Conservation (phyloP, 1,140 invertebrate species). For the Brachionus koreanus region DNA sequence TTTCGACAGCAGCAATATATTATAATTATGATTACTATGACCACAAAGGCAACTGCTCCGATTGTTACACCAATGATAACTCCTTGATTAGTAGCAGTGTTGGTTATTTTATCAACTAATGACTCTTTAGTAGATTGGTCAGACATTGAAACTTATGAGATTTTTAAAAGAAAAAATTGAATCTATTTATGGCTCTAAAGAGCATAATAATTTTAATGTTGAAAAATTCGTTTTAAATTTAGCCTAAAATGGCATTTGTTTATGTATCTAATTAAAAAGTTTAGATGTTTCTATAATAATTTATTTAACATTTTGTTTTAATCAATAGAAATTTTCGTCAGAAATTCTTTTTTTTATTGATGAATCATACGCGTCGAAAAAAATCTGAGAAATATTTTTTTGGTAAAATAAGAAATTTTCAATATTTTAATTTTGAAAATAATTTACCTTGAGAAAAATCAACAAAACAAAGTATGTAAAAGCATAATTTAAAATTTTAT, state of each 20-base stretch:
- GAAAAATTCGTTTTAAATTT: background rate
- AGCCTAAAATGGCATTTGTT: background rate
- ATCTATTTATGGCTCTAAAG: background rate
- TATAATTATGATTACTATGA: constrained; percentile 14
- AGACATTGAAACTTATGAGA: background rate
- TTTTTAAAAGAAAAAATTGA: background rate
- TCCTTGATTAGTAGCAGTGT: background rate
- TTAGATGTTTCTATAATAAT: background rate
- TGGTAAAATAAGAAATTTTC: background rate
- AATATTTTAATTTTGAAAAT: background rate
- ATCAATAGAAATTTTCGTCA: background rate
- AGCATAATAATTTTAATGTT: background rate
- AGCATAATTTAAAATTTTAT: background rate
- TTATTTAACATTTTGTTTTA: background rate
- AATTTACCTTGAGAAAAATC: background rate
- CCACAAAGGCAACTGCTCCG: background rate
- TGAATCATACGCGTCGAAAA: background rate
- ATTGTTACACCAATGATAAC: constrained; percentile 17
- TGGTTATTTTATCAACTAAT: background rate
- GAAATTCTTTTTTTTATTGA: background rate
- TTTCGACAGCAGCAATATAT: constrained; percentile 36
- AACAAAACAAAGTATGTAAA: background rate
- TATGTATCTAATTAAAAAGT: background rate
- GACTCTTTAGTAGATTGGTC: background rate
- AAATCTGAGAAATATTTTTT: background rate